These are phyloP conservation scores for Chloropsis hardwickii DNA, from an alignment of 2,113 vertebrate species.

Conservation along the genomic window DNA sequence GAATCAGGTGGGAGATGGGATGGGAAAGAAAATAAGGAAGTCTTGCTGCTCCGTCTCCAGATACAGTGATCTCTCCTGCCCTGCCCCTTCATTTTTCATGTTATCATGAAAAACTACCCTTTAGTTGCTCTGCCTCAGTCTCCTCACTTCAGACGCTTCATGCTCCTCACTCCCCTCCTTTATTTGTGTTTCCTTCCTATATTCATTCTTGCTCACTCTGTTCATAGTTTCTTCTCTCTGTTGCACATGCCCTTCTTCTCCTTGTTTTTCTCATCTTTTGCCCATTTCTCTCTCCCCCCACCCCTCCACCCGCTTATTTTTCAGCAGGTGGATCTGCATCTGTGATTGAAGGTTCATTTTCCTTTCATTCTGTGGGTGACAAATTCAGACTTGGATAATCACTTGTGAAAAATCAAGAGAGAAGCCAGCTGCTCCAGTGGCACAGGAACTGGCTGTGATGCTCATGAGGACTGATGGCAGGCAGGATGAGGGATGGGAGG, in stretches of 20 bases:
- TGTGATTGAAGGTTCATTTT: constrained; percentile 68
- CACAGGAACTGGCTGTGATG: constrained; percentile 26
- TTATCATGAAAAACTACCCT: neutral
- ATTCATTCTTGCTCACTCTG: neutral
- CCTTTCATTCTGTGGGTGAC: constrained; percentile 65
- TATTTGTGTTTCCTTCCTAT: neutral
- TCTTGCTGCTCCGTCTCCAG: neutral
- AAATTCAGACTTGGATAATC: constrained; percentile 65
- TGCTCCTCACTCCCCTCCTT: neutral
- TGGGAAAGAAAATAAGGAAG: neutral
- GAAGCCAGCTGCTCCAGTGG: constrained; percentile 45
- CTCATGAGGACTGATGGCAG: neutral
- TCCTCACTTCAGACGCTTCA: neutral
- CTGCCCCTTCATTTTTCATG: neutral
- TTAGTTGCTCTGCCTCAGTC: neutral
- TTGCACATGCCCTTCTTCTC: neutral
- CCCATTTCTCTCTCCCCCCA: neutral
- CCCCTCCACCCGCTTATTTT: neutral
- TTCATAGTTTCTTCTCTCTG: neutral
- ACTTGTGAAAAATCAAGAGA: constrained; percentile 72
- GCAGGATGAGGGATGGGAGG: neutral
- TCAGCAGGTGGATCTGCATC: constrained; percentile 6
- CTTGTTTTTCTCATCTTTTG: neutral
- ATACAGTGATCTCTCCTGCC: neutral
- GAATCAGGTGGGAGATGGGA: neutral